These are phyloP conservation scores for Sorex araneus DNA, from an alignment of 2,113 vertebrate species.

Conservation along the genomic window DNA sequence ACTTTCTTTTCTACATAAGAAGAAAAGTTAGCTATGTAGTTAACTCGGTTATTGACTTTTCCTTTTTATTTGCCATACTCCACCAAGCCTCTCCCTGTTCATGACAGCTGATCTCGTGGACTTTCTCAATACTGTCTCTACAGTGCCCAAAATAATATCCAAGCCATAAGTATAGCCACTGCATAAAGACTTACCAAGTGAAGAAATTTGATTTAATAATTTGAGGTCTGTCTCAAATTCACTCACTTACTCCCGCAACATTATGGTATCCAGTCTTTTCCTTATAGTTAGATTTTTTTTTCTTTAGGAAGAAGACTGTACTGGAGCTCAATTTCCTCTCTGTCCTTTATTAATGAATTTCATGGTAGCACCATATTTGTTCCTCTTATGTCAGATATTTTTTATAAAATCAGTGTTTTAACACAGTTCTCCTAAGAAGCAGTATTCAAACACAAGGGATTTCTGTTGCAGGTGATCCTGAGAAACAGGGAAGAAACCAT, in stretches of 20 bases:
- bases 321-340: background rate
- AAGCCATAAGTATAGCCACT: background rate
- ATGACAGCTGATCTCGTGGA: background rate
- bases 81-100: background rate
- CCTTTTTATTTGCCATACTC: background rate
- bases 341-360: background rate
- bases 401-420: conserved; percentile 15
- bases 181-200: background rate
- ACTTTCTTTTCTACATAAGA: conserved; percentile 22
- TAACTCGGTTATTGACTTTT: background rate
- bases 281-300: background rate
- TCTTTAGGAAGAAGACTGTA: background rate
- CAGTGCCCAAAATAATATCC: background rate
- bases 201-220: background rate
- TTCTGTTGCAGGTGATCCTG: conserved; percentile 12
- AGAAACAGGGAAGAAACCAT: background rate
- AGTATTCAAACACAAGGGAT: background rate
- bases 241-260: background rate
- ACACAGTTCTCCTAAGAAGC: background rate
- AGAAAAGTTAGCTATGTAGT: background rate
- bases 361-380: conserved; percentile 12
- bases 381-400: background rate
- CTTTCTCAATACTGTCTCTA: background rate
- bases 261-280: background rate
- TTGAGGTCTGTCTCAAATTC: background rate